Evolutionary conservation across 2,113 vertebrate species (phyloP).

Genomic region (Sturnus vulgaris): DNA sequence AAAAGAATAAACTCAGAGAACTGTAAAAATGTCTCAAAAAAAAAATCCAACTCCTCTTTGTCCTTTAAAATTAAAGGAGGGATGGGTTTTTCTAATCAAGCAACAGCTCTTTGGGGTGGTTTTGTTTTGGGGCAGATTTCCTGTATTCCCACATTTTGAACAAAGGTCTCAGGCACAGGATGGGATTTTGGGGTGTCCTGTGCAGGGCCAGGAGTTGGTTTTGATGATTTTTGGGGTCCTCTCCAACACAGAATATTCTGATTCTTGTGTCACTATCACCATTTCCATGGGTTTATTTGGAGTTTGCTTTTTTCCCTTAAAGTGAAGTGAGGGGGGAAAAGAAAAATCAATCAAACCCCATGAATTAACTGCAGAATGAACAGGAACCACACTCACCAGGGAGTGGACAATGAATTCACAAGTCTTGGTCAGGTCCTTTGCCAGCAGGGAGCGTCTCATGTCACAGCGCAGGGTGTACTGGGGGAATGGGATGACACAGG

Average conservation of each 20-base stretch:
- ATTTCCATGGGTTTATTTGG: neutral
- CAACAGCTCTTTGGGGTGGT: neutral
- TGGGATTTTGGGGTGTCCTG: neutral
- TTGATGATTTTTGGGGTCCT: neutral
- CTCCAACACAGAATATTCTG: neutral
- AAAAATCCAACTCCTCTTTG: neutral
- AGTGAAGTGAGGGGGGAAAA: accelerated
- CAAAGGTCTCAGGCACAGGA: neutral
- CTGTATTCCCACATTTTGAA: neutral
- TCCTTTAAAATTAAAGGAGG: neutral
- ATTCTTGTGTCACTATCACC: accelerated
- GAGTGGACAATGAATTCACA: constrained; percentile 96
- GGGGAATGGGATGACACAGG: neutral
- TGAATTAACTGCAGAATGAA: neutral
- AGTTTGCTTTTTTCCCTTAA: neutral
- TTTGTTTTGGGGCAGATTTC: neutral
- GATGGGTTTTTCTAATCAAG: neutral
- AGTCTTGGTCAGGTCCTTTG: constrained; percentile 92
- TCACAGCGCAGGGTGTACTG: constrained; percentile 95
- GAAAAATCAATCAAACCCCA: too few relatives aligned
- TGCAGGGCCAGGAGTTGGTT: neutral
- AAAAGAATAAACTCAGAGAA: neutral
- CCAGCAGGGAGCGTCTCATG: constrained; percentile 88
- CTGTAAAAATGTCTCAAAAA: neutral
- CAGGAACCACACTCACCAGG: constrained; percentile 72